Percentiles rank a stretch among this genome's conserved stretches.
phyloP scores from a whole-genome alignment of 2,888 invertebrate species.

The Zonitis immaculata region DNA sequence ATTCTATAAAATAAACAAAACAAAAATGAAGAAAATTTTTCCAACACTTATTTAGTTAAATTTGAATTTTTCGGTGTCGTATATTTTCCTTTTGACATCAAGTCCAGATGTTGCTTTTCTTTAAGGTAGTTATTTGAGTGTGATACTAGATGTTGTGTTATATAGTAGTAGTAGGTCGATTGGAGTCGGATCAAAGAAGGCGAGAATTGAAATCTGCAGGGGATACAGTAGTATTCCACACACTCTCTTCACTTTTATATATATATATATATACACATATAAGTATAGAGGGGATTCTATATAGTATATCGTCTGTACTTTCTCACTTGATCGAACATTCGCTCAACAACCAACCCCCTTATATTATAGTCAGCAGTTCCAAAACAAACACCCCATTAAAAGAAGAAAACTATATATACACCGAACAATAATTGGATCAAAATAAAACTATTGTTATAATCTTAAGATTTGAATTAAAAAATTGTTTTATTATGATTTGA shows the following conservation, averaged over 20 bases:
- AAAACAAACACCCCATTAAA: too few species aligned
- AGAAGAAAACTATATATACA: too few species aligned
- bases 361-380: slow-evolving; percentile 17
- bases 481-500: too few species aligned
- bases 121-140: slow-evolving; percentile 33
- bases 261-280: too few species aligned
- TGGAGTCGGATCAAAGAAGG: slow-evolving; percentile 42
- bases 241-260: too few species aligned
- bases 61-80: slow-evolving; percentile 23
- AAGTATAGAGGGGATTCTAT: slow-evolving; percentile 19
- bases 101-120: slow-evolving; percentile 42
- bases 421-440: too few species aligned
- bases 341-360: too few species aligned
- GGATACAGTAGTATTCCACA: slow-evolving; percentile 34
- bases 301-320: too few species aligned
- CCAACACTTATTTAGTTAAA: slow-evolving; percentile 22
- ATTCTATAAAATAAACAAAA: too few species aligned
- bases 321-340: slow-evolving; percentile 20
- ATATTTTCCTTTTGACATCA: slow-evolving; percentile 42
- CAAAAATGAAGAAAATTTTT: slow-evolving; percentile 16
- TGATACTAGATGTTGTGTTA: slow-evolving; percentile 36
- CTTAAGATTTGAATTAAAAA: too few species aligned
- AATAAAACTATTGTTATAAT: too few species aligned
- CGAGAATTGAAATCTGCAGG: slow-evolving; percentile 46
- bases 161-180: slow-evolving; percentile 39